A percentile compares a stretch with the other conserved stretches of the same genome.
These are phyloP conservation scores for Phalloptychus januarius DNA, from an alignment of 2,797 vertebrate species.

Conservation along the genomic window DNA sequence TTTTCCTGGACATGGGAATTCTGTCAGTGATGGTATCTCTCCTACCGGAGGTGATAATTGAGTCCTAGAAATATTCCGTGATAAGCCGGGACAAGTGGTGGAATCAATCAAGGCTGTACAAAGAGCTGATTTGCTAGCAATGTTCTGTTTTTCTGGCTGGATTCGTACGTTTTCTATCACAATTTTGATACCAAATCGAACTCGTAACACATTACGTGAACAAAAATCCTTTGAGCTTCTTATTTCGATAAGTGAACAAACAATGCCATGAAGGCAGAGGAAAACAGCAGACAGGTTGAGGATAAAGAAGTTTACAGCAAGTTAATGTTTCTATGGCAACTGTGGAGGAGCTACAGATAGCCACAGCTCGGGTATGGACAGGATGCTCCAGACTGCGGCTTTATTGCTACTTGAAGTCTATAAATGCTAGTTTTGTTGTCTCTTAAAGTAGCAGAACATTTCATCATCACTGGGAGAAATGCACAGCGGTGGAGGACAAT, in stretches of 20 bases:
- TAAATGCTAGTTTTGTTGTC: neutral
- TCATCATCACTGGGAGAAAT: constrained; percentile 4
- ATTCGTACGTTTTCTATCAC: neutral
- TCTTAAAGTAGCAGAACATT: constrained; percentile 4
- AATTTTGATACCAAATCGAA: neutral
- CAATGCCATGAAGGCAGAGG: neutral
- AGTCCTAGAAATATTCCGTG: constrained; percentile 41
- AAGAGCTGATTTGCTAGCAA: constrained; percentile 22
- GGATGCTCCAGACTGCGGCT: neutral
- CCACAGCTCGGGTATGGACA: neutral
- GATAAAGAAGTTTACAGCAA: neutral
- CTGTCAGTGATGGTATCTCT: constrained; percentile 36
- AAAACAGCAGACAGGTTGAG: neutral
- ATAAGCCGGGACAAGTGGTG: constrained; percentile 52
- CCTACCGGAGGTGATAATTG: constrained; percentile 4
- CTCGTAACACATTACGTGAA: neutral
- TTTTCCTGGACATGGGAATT: constrained; percentile 35
- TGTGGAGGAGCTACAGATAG: neutral
- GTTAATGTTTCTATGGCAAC: neutral
- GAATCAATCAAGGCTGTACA: constrained; percentile 41
- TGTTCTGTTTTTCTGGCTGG: neutral
- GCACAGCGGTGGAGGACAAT: constrained; percentile 34
- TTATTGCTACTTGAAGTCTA: constrained; percentile 14
- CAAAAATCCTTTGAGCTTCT: neutral
- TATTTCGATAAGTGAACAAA: neutral